These are phyloP conservation scores for Apteryx mantelli DNA, from an alignment of 2,113 vertebrate species.

Conservation along the genomic window DNA sequence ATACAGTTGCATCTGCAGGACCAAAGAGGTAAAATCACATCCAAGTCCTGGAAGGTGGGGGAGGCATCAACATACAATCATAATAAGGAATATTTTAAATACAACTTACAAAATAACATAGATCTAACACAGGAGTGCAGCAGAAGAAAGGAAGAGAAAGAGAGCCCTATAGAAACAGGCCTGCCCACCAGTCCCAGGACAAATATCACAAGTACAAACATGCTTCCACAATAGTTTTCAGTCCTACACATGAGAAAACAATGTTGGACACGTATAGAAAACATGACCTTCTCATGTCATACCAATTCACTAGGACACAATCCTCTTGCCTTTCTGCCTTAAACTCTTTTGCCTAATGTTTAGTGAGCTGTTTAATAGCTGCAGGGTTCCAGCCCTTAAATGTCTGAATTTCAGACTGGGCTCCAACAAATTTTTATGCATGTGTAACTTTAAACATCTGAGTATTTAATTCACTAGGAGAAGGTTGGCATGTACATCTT, in stretches of 20 bases:
- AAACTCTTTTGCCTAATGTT: background rate
- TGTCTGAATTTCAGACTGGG: background rate
- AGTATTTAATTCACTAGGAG: background rate
- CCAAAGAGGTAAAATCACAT: background rate
- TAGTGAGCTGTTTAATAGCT: slow-evolving; percentile 10
- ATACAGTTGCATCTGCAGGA: background rate
- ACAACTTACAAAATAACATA: background rate
- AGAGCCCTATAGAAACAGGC: background rate
- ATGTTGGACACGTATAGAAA: background rate
- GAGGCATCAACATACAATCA: background rate
- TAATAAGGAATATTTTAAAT: background rate
- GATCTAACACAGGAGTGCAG: background rate
- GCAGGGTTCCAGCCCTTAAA: slow-evolving; percentile 11
- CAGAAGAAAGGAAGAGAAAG: background rate
- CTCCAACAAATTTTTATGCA: background rate
- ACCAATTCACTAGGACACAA: background rate
- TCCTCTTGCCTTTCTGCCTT: background rate
- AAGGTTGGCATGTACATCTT: slow-evolving; percentile 3
- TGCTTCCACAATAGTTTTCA: background rate
- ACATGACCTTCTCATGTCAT: background rate
- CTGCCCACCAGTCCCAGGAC: background rate
- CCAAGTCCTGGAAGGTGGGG: background rate
- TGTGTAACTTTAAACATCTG: slow-evolving; percentile 14
- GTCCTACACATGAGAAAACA: background rate
- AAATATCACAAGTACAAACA: background rate